Base-by-base conservation (phyloP, 2,113 vertebrate species). In the Harpagus bidentatus region DNA sequence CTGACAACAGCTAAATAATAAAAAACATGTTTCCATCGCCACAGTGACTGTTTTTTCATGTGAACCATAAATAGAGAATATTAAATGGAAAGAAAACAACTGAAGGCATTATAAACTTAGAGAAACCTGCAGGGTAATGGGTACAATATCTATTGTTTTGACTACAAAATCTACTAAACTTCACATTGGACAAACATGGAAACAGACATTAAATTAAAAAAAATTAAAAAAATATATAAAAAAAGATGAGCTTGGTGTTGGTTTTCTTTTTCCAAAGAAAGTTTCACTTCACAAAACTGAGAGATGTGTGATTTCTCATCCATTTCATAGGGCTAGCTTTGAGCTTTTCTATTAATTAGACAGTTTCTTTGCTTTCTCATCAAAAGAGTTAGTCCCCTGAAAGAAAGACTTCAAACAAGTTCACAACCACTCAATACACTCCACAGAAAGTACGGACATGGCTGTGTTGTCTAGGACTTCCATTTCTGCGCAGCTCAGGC, bases 31-130 rank as follows among this genome's bases (percentile, higher is more conserved):
- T 96, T 96, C 43, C 59, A 85, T 11, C 32, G 88, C 76, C 29
- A 48, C 73, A 67, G 52, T 56, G 83, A 63, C 56, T 62, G 11
- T 2, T 53, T 87, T 89, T 93, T 91, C 67, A 81, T 70, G 26
- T 94, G 91, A 97, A 88, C 65, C 40, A 55, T 90, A 97, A 96
- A 90, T 26, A 93, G 14, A 71, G 77, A 97, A 72, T 91, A 96
- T 73, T 91, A 96, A 95, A 92, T 53, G 74, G 55, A 93, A 86
- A 82, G 11, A 93, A 89, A 93, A 90, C 36, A 95, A 88, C 32
- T 45, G 16, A 92, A 47, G 16, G 38, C 48, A 13, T 59, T n/a
- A 58, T 42, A 67, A 94, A 65, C 80, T 77, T 94, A 63, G 73
- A 72, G 36, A 92, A 96, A 92, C 11, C 56, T 89, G 63, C 38